Evolutionary conservation across 1,140 invertebrate genomes (phyloP).

Genomic region (Ylistrum balloti): DNA sequence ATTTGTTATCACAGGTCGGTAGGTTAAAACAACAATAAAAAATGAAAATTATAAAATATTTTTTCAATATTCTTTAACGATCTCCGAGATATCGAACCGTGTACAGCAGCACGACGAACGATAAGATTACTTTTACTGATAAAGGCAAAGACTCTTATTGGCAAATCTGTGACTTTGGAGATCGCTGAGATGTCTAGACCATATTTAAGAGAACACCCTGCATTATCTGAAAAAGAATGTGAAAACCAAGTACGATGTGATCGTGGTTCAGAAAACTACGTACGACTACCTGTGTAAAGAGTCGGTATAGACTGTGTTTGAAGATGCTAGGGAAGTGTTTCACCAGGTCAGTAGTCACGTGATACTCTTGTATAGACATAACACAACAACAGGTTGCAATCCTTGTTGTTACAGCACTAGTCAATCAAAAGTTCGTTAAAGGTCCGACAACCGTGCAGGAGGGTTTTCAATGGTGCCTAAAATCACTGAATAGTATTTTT

Average conservation of each 20-base stretch:
- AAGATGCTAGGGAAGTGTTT: background rate
- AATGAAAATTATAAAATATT: too few species aligned
- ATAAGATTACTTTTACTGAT: too few species aligned
- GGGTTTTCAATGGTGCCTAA: too few species aligned
- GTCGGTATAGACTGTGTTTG: background rate
- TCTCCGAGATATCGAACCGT: too few species aligned
- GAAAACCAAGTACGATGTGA: slow-evolving; percentile 21
- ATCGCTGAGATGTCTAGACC: background rate
- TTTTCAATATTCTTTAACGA: too few species aligned
- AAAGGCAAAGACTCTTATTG: too few species aligned
- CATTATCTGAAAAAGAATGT: slow-evolving; percentile 27
- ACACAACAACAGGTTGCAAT: slow-evolving; percentile 19
- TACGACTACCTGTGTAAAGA: background rate
- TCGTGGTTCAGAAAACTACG: background rate
- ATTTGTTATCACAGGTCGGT: too few species aligned
- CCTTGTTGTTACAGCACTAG: background rate
- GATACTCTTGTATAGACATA: slow-evolving; percentile 35
- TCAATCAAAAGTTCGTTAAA: slow-evolving; percentile 29
- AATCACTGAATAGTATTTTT: too few species aligned
- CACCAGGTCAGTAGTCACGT: slow-evolving; percentile 21
- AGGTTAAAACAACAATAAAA: too few species aligned
- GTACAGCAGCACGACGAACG: too few species aligned
- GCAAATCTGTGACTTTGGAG: too few species aligned
- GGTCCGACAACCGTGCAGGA: background rate
- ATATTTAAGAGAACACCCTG: background rate